A percentile compares a stretch with the other conserved stretches of the same genome.
These are phyloP conservation scores for Magallana nippona DNA, from an alignment of 2,888 invertebrate species.

Conservation along the genomic window DNA sequence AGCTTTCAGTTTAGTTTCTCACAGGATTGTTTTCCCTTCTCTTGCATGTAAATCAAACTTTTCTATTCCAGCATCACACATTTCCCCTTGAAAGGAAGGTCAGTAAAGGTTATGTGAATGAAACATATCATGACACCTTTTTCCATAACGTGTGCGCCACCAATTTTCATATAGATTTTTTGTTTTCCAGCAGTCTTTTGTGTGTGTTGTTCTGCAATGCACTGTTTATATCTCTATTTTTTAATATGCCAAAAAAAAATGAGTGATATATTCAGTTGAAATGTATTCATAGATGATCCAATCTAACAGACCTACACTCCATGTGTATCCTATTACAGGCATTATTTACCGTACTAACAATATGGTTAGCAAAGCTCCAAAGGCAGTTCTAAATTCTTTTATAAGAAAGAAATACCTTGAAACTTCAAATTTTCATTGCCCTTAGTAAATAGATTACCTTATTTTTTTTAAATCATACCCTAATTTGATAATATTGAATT, in stretches of 20 bases:
- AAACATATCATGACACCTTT: constrained; percentile 30
- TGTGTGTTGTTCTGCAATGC: neutral
- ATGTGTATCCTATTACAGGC: neutral
- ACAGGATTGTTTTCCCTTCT: neutral
- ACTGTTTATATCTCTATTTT: neutral
- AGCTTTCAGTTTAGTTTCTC: neutral
- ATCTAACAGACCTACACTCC: neutral
- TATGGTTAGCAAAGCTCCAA: neutral
- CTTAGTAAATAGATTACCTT: no score
- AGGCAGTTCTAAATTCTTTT: neutral
- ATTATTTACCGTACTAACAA: neutral
- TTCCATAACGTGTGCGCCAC: constrained; percentile 28
- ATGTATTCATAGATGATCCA: neutral
- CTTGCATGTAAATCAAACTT: constrained; percentile 33
- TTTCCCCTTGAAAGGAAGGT: constrained; percentile 53
- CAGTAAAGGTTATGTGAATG: constrained; percentile 44
- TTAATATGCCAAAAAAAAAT: neutral
- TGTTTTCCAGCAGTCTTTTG: neutral
- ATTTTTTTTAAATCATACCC: no score
- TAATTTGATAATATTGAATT: no score
- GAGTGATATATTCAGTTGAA: neutral
- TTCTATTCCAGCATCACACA: constrained; percentile 53
- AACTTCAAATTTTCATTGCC: neutral
- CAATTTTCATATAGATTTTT: neutral
- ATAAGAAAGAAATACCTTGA: neutral